Conservation (phyloP, 2,888 invertebrate genomes). For the Onthophagus sagittarius region DNA sequence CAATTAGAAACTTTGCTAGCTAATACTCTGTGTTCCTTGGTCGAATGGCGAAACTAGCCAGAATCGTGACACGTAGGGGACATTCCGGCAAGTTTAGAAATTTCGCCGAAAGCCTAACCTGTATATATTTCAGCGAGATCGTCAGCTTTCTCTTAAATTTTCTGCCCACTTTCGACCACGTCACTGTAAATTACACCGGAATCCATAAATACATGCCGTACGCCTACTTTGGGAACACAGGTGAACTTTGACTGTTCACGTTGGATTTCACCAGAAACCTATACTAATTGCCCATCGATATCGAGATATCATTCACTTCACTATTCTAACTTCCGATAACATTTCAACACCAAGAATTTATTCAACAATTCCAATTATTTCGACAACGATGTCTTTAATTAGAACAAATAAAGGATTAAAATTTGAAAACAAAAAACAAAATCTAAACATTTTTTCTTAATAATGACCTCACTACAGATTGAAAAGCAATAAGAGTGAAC, state of each 20-base stretch:
- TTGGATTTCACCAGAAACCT: neutral
- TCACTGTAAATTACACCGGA: neutral
- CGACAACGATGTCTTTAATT: no score
- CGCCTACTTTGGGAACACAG: neutral
- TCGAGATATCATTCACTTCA: no score
- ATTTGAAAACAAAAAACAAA: no score
- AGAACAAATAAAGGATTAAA: no score
- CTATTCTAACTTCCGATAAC: no score
- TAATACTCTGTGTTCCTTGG: neutral
- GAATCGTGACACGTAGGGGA: neutral
- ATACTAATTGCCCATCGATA: neutral
- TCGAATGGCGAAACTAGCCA: neutral
- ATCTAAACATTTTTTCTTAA: no score
- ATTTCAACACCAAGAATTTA: no score
- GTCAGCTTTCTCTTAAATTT: conserved; percentile 26
- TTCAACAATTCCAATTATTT: no score
- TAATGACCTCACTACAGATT: no score
- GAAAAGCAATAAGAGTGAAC: no score
- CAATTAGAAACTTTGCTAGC: neutral
- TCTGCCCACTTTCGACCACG: conserved; percentile 14
- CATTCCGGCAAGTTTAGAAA: conserved; percentile 22
- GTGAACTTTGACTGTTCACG: neutral
- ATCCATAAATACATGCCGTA: neutral
- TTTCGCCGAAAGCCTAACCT: conserved; percentile 27
- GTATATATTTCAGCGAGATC: conserved; percentile 24